A percentile compares a stretch with the other conserved stretches of the same genome.
These are phyloP conservation scores for Antheraea assamensis DNA, from an alignment of 2,888 invertebrate genomes.

Conservation along the genomic window DNA sequence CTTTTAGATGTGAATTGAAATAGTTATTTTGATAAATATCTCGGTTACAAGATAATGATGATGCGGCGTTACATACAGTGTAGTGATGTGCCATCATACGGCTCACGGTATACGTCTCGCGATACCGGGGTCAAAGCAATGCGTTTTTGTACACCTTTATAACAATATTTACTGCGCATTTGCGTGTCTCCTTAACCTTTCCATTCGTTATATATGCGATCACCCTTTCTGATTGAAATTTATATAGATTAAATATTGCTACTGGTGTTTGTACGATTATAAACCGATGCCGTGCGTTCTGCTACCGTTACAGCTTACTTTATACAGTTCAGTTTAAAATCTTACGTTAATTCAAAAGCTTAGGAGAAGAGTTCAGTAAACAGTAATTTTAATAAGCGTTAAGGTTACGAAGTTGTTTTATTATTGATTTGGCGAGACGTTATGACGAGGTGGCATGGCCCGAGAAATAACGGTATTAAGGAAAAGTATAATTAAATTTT, in stretches of 20 bases:
- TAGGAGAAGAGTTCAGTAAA: too few relatives aligned
- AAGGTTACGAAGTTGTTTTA: not conserved
- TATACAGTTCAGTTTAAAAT: too few relatives aligned
- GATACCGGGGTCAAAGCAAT: not conserved
- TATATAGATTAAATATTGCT: not conserved
- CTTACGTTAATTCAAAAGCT: too few relatives aligned
- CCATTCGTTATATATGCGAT: not conserved
- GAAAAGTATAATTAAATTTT: too few relatives aligned
- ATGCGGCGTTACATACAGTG: not conserved
- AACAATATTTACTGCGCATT: constrained; percentile 9
- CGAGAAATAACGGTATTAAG: too few relatives aligned
- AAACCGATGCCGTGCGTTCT: too few relatives aligned
- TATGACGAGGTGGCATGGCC: not conserved
- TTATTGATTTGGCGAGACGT: not conserved
- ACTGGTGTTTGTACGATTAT: not conserved
- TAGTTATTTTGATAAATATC: too few relatives aligned
- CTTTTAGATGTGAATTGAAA: too few relatives aligned
- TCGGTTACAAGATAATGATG: too few relatives aligned
- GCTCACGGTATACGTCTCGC: not conserved
- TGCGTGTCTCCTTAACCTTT: not conserved
- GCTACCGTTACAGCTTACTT: too few relatives aligned
- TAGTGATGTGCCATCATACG: not conserved
- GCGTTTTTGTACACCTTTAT: not conserved
- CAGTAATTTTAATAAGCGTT: not conserved
- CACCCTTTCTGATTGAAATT: not conserved